phyloP scores from a whole-genome alignment of 2,113 vertebrate genomes.

The Otus sunia region DNA sequence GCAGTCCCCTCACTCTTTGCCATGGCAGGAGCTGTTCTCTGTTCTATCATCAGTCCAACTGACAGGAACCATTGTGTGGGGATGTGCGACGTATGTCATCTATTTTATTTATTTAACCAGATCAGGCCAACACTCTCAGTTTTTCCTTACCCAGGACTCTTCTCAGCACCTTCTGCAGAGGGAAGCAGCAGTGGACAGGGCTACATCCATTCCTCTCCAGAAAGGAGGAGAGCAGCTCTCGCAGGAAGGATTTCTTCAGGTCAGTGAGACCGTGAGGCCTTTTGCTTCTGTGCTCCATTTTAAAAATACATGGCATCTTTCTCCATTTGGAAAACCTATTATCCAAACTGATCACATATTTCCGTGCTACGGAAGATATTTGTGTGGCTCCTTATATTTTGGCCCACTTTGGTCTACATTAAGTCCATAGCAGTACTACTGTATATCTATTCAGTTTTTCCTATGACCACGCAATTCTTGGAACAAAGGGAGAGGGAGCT shows the following conservation, averaged over 20 bases:
- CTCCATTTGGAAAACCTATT: not conserved
- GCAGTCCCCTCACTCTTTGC: not conserved
- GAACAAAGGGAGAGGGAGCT: not conserved
- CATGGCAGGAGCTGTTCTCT: not conserved
- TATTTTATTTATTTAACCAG: rapidly evolving
- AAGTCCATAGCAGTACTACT: not conserved
- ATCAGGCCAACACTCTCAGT: no score
- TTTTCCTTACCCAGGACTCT: not conserved
- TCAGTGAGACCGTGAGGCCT: not conserved
- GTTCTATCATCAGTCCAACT: no score
- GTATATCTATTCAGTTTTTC: slow-evolving; percentile 1
- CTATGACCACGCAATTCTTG: not conserved
- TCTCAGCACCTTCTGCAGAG: not conserved
- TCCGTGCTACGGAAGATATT: not conserved
- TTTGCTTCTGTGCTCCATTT: not conserved
- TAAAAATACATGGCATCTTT: not conserved
- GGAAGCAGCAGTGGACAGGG: not conserved
- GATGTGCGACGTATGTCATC: rapidly evolving
- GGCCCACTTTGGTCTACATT: not conserved
- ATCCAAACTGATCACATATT: not conserved
- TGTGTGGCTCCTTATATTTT: not conserved
- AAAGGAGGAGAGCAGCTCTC: not conserved
- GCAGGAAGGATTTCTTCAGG: not conserved
- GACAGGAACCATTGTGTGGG: rapidly evolving
- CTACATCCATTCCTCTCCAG: not conserved